Conservation (phyloP, 1,140 invertebrate genomes). For the Lepidurus apus region DNA sequence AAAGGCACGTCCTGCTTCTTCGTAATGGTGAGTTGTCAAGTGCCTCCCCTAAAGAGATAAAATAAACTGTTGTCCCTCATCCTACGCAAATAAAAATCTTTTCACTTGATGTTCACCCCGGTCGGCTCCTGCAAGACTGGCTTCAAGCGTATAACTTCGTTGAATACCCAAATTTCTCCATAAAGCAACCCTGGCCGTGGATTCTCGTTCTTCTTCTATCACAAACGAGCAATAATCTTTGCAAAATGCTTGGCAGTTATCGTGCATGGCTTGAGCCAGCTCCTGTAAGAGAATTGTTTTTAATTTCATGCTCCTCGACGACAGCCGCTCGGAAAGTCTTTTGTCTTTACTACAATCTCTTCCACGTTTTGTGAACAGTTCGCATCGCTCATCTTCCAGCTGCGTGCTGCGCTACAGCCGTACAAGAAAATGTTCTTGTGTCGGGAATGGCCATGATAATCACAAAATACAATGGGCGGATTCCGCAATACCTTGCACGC, state of each 20-base stretch:
- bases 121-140: conserved; percentile 47
- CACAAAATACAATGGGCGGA: conserved; percentile 68
- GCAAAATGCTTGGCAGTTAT: conserved; percentile 63
- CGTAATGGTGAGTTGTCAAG: neutral
- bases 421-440: conserved; percentile 85
- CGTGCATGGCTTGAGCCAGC: conserved; percentile 63
- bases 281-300: conserved; percentile 47
- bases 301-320: neutral
- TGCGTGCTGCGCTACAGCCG: conserved; percentile 62
- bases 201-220: conserved; percentile 70
- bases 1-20: neutral
- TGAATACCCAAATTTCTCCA: conserved; percentile 75
- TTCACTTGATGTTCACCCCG: neutral
- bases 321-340: neutral
- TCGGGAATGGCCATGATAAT: conserved; percentile 83
- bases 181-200: conserved; percentile 74
- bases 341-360: neutral
- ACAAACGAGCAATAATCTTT: conserved; percentile 69
- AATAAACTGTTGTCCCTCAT: neutral
- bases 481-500: conserved; percentile 54
- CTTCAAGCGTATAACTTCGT: conserved; percentile 78
- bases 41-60: neutral
- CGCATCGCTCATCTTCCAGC: conserved; percentile 40
- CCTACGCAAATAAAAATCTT: neutral
- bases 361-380: neutral